Evolutionary conservation across 2,797 vertebrate species (phyloP), one percentile per base, ranked within the genome.

Genomic region (Gymnopithys bicolor): DNA sequence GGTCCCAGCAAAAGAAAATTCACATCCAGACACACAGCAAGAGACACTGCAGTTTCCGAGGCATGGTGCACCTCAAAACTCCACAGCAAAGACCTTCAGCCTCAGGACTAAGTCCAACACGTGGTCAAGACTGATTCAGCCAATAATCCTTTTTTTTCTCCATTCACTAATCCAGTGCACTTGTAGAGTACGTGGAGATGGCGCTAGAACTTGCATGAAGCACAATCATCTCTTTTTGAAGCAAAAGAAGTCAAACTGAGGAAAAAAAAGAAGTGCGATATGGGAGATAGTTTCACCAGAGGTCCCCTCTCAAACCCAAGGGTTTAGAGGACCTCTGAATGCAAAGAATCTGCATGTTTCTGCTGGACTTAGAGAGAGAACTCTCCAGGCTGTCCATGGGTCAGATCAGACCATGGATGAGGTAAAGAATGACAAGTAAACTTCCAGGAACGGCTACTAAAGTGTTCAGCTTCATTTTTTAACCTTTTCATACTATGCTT

Each of bases 81-180:
- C 12, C 49, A 70, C 17, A 43, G 27, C 6, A 58, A 76, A 37
- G 74, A 71, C 82, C 15, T 35, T 64, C 25, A 58, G 32, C 48
- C 39, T 64, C 66, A 73, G 24, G 22, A 56, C 9, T 10, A 28
- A 45, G 7, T 30, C 52, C 52, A 22, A 46, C 7, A 17, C 4
- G 2, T 45, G 75, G 5, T 51, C 51, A 78, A 69, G 55, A 82
- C 79, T 3, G 12, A 67, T n/a, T 56, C 16, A 77, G 7, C 3
- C 41, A 63, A 5, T 23, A 6, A 12, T 0, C 32, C 25, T 11
- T 5, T 19, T 23, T 22, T 16, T 6, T 4, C n/a, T 35, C 7
- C 4, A 2, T 49, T 87, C 35, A 35, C 14, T 51, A 51, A 68
- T 24, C 21, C 62, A 80, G 17, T 28, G 10, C 16, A 67, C 13